Conservation (phyloP, 2,797 vertebrate species). For the Eleutherodactylus coqui region DNA sequence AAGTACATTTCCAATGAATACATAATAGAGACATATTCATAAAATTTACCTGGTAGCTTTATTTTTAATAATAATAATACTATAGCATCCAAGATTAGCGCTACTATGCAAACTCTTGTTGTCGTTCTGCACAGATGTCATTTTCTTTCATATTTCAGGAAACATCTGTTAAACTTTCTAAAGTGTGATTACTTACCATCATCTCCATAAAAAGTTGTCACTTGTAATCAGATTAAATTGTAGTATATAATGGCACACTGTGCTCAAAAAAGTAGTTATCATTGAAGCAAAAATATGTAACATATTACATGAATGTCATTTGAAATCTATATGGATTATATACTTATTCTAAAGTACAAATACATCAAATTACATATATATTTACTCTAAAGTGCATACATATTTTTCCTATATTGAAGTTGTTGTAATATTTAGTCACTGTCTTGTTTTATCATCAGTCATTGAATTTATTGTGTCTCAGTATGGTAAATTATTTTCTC, state of each 20-base stretch:
- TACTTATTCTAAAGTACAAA: too few relatives aligned
- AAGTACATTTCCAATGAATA: neutral
- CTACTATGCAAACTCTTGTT: neutral
- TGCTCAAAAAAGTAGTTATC: neutral
- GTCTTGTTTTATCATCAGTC: too few relatives aligned
- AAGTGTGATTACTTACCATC: conserved; percentile 35
- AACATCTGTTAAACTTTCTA: conserved; percentile 49
- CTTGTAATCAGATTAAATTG: conserved; percentile 26
- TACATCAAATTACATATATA: too few relatives aligned
- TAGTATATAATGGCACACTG: conserved; percentile 1
- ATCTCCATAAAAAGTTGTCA: conserved; percentile 35
- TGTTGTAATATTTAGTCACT: too few relatives aligned
- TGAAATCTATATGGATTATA: neutral
- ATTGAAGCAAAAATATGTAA: neutral
- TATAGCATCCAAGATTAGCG: neutral
- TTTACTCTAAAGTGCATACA: too few relatives aligned
- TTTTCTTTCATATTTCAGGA: conserved; percentile 39
- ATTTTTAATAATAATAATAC: neutral
- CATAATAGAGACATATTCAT: neutral
- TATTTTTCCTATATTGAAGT: too few relatives aligned
- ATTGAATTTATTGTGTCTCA: too few relatives aligned
- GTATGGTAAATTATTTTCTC: too few relatives aligned
- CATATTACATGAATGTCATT: neutral
- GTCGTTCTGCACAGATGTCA: conserved; percentile 37
- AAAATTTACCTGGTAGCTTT: neutral